Conservation (phyloP, 2,113 vertebrate species). For the Erpornis zantholeuca region DNA sequence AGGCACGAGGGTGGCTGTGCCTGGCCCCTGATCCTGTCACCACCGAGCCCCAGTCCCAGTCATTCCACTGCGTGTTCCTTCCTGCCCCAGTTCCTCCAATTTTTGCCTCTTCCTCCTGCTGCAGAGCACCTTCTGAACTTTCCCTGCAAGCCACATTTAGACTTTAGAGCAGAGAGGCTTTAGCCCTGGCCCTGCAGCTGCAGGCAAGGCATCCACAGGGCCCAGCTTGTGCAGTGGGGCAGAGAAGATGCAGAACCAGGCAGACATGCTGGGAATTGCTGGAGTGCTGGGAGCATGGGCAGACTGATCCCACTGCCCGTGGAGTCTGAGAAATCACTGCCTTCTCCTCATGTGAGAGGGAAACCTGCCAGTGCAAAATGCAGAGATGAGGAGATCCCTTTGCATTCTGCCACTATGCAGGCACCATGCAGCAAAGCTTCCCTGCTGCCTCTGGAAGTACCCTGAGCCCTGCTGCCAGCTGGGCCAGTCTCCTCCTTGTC, state of each 20-base stretch:
- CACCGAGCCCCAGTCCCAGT: fast-evolving
- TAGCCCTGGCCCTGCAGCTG: fast-evolving
- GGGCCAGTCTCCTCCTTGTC: not conserved
- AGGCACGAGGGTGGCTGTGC: fast-evolving
- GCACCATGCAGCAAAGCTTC: not conserved
- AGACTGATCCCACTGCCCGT: not conserved
- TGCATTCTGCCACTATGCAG: fast-evolving
- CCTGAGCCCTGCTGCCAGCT: not conserved
- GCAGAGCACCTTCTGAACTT: not conserved
- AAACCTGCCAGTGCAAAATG: not conserved
- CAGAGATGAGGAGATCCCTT: not conserved
- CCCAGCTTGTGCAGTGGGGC: fast-evolving
- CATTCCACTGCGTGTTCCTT: not conserved
- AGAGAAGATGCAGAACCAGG: fast-evolving
- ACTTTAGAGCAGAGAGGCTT: fast-evolving
- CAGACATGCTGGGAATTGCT: not conserved
- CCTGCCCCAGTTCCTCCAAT: conserved; percentile 8
- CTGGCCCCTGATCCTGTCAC: not conserved
- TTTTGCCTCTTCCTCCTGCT: not conserved
- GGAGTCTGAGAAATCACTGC: not conserved
- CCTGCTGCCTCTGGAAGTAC: fast-evolving
- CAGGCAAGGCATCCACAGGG: not conserved
- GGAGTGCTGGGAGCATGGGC: not conserved
- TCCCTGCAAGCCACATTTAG: not conserved
- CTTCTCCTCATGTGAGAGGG: not conserved